Percentiles rank a stretch among this genome's conserved stretches.
These are phyloP conservation scores for Thomomys bottae DNA, from an alignment of 2,113 vertebrate genomes.

Conservation along the genomic window DNA sequence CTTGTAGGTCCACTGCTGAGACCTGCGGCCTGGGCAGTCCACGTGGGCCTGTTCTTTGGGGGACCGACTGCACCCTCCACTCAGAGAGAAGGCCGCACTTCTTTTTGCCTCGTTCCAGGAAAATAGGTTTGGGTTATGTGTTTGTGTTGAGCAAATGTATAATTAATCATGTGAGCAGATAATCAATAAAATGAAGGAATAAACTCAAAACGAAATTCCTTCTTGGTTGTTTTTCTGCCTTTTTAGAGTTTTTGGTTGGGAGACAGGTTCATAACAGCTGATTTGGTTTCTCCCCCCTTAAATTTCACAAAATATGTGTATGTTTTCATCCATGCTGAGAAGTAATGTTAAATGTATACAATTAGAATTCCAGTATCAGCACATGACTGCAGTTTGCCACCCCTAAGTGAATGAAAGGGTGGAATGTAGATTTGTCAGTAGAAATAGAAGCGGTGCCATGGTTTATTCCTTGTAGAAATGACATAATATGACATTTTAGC, in stretches of 20 bases:
- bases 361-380: neutral
- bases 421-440: fast-evolving
- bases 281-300: neutral
- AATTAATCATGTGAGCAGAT: too few species aligned
- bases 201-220: neutral
- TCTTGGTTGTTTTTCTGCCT: neutral
- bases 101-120: neutral
- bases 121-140: neutral
- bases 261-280: neutral
- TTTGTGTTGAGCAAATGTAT: neutral
- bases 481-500: neutral
- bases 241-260: neutral
- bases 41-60: too few species aligned
- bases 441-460: fast-evolving
- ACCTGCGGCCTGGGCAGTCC: neutral
- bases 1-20: neutral
- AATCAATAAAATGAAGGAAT: neutral
- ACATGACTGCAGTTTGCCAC: fast-evolving
- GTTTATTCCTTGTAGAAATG: neutral
- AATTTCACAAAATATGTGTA: neutral
- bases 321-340: neutral
- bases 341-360: neutral
- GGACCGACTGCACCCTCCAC: neutral
- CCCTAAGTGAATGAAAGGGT: fast-evolving
- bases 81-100: neutral